phyloP scores from a whole-genome alignment of 2,113 vertebrate species.

The Ictalurus furcatus region DNA sequence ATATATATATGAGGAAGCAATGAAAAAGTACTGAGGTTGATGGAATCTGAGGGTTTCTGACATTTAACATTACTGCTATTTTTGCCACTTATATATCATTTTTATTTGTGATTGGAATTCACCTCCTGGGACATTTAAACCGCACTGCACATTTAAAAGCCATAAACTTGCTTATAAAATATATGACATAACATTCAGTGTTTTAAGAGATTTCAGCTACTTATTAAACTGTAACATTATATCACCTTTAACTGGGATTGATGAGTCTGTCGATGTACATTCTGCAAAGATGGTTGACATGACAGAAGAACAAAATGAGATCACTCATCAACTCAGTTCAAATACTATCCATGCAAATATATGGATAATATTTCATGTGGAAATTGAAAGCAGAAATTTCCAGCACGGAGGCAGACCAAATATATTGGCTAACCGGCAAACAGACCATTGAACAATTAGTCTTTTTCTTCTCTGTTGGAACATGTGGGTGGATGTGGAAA shows the following conservation, averaged over 20 bases:
- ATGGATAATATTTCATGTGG: not conserved
- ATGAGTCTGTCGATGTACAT: not conserved
- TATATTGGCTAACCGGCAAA: slow-evolving; percentile 10
- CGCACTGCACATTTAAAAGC: not conserved
- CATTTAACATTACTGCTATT: not conserved
- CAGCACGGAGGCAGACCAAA: not conserved
- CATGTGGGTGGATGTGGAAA: slow-evolving; percentile 37
- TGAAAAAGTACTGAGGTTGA: not conserved
- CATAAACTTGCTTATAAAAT: slow-evolving; percentile 11
- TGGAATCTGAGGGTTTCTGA: not conserved
- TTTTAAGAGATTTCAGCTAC: not conserved
- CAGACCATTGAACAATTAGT: slow-evolving; percentile 16
- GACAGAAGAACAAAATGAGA: slow-evolving; percentile 11
- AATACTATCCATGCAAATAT: slow-evolving; percentile 6
- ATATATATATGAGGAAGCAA: not conserved
- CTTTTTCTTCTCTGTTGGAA: slow-evolving; percentile 27
- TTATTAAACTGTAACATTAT: slow-evolving; percentile 8
- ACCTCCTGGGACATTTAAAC: slow-evolving; percentile 17
- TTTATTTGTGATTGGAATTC: slow-evolving; percentile 11
- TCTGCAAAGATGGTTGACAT: slow-evolving; percentile 12
- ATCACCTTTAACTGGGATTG: not conserved
- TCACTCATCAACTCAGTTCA: slow-evolving; percentile 24
- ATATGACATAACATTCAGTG: not conserved
- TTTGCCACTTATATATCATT: not conserved
- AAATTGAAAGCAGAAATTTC: slow-evolving; percentile 3